Evolutionary conservation across 2,888 invertebrate genomes (phyloP), one percentile per base, ranked within the genome.

Genomic region (Cotesia congregata): DNA sequence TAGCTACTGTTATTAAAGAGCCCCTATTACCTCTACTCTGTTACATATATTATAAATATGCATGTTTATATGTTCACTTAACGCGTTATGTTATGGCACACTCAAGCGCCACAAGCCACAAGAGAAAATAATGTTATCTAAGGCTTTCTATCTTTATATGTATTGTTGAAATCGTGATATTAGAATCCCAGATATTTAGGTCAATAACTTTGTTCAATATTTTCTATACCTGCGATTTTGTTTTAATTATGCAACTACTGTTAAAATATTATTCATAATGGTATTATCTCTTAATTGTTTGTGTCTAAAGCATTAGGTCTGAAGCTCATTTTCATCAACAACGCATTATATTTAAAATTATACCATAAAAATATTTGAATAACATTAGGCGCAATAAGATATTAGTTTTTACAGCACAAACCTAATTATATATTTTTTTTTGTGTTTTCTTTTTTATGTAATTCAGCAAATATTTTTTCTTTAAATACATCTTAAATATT

Each of bases 61-160:
- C 50, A 12, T 50, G 50, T 12, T 50, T 50, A 50, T 50, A 50
- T 50, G 50, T 12, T 12, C 50, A 50, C 12, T 50, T 50, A 50
- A 76, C 76, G 74, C 75, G 78, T 80, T 79, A 79, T 77, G 76
- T 64, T 61, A 77, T 74, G 30, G 30, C 30, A 72, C 50, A 59
- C 72, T 67, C 76, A 65, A 17, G 60, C 71, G 60, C 64, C 72
- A 67, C 41, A 78, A 67, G 60, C 64, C 72, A 64, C 41, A 50
- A 50, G 7, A 50, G 50, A 12, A 60, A 74, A 78, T 67, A 69
- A 74, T 68, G 41, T 74, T 78, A 77, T 72, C 74, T 70, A 78
- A 79, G 79, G 77, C 79, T 78, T 80, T 80, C 79, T 76, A 80
- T 71, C 40, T 50, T 65, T 50, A 38, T 67, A 65, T 67, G 60